Evolutionary conservation across 53 echinoderm and acorn worm species (phyloP).

Genomic region (Mesocentrotus franciscanus): DNA sequence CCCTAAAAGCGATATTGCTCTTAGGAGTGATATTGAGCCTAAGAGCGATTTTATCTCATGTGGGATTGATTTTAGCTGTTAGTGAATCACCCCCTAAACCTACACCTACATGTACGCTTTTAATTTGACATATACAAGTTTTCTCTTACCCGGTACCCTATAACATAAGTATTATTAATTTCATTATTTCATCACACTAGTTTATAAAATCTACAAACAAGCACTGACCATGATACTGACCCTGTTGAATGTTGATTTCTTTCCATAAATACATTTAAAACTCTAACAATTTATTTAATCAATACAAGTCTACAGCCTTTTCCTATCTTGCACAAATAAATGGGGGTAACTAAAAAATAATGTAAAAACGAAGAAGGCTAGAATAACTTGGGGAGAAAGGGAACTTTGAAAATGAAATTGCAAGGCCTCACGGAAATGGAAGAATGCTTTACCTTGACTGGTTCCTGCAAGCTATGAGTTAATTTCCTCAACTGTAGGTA

Average conservation of each 20-base stretch:
- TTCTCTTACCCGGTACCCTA: neutral
- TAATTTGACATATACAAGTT: neutral
- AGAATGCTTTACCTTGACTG: slow-evolving; percentile 57
- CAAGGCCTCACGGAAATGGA: slow-evolving; percentile 49
- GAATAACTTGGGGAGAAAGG: neutral
- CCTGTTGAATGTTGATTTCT: neutral
- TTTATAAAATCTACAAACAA: neutral
- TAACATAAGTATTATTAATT: neutral
- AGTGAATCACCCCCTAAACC: too few relatives aligned
- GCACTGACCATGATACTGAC: neutral
- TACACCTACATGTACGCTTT: neutral
- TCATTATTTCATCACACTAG: neutral
- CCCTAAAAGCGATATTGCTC: too few relatives aligned
- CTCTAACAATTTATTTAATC: neutral
- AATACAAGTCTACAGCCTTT: neutral
- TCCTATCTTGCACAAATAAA: neutral
- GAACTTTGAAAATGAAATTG: slow-evolving; percentile 1
- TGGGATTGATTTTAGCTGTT: too few relatives aligned
- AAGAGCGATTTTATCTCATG: too few relatives aligned
- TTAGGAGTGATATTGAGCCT: too few relatives aligned
- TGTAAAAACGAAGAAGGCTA: neutral
- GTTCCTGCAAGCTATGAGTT: slow-evolving; percentile 57
- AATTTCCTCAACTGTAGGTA: slow-evolving; percentile 65
- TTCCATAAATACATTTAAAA: neutral
- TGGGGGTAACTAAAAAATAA: neutral